Evolutionary conservation across 1,140 invertebrate species (phyloP).

Genomic region (Lordiphosa collinella): DNA sequence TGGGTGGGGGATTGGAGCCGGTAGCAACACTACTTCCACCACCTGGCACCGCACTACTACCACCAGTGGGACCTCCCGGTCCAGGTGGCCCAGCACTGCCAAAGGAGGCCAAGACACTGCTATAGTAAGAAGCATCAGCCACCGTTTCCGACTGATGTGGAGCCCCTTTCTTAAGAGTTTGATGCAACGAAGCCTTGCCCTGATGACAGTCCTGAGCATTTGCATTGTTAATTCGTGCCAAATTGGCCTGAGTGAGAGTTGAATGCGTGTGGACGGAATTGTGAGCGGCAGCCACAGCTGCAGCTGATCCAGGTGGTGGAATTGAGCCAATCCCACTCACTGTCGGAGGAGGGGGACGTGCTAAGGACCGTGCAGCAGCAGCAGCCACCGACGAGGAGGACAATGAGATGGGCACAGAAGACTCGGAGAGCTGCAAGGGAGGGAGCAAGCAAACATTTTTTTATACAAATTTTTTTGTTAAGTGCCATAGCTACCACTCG

Average conservation of each 20-base stretch:
- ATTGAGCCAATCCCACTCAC: conserved; percentile 58
- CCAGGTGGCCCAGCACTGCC: conserved; percentile 33
- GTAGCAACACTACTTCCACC: background rate
- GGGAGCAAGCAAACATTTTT: conserved; percentile 42
- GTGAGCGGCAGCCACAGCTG: conserved; percentile 22
- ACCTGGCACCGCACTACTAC: background rate
- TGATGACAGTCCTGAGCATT: conserved; percentile 77
- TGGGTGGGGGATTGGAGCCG: background rate
- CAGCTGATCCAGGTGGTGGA: conserved; percentile 58
- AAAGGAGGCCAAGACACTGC: conserved; percentile 70
- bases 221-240: conserved; percentile 71
- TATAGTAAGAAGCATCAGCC: conserved; percentile 75
- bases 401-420: conserved; percentile 39
- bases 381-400: conserved; percentile 25
- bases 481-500: conserved; percentile 74
- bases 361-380: conserved; percentile 19
- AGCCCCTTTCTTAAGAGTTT: conserved; percentile 62
- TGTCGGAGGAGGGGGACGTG: conserved; percentile 34
- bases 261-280: conserved; percentile 55
- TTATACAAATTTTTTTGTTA: conserved; percentile 67
- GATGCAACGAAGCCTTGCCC: conserved; percentile 69
- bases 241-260: conserved; percentile 65
- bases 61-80: conserved; percentile 4
- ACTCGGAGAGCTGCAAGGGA: conserved; percentile 72
- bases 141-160: conserved; percentile 66